Base-by-base conservation (phyloP, 2,888 invertebrate species). In the Scaeva pyrastri region DNA sequence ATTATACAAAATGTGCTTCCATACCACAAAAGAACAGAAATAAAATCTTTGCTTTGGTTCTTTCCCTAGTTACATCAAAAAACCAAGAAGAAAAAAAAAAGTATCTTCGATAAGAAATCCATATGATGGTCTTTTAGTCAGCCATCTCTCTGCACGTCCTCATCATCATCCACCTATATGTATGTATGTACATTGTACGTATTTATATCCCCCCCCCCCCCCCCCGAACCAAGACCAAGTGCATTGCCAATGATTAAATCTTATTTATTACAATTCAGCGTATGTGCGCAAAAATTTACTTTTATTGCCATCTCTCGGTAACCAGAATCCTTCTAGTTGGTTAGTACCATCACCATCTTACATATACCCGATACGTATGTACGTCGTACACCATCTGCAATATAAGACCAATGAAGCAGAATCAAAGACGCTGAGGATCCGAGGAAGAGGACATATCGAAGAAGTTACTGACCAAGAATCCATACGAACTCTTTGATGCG, bases 391-490 rank as follows among this genome's bases (percentile, higher is more conserved):
- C 84, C 84, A 85, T 85, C 84, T 80, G 84, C 80, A 84, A 75
- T 43, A 72, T 36, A 26, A 31, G 31, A 2, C 31, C 31, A 31
- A 31, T 31, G 31, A 31, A 2, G 10, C 19, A 70, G 64, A 62
- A 84, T 41, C 55, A 64, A 77, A 39, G 70, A 77, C 26, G 68
- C 31, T 50, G 58, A 58, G 68, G 55, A 73, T 16, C 36, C 62
- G 36, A 68, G 19, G 60, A 48, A 39, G 68, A 70, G 23, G 70
- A 71, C 58, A 48, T 31, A 31, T 66, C 58, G 50, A 75, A 71
- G 71, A 82, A 86, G 70, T 86, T 86, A 55, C 86, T 86, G 86
- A 74, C 86, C 86, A 82, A 86, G 86, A 86, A 86, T 78, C 86
- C 82, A 82, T 82, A 86, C 16, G 77, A 86, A 78, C 82, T 82